Percentiles rank a stretch among this genome's conserved stretches.
Conservation (phyloP, 2,797 vertebrate species). For the Darevskia mixta region DNA sequence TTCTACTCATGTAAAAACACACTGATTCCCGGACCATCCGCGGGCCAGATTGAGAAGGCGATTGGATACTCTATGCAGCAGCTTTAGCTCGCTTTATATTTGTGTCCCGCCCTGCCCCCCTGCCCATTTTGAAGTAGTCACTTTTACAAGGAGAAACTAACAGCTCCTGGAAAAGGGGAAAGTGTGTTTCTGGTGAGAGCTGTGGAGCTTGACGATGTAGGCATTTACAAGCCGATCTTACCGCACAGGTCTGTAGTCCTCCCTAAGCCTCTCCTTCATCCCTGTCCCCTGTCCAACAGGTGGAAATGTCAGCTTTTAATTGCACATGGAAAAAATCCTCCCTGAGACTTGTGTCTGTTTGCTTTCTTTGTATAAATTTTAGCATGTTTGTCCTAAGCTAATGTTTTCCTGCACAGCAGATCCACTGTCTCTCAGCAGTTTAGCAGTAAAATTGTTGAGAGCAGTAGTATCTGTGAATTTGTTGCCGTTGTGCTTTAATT, state of each 20-base stretch:
- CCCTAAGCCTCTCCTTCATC: neutral
- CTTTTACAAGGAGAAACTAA: slow-evolving; percentile 31
- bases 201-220: slow-evolving; percentile 7
- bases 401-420: neutral
- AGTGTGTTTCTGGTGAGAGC: neutral
- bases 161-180: neutral
- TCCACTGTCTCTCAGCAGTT: neutral
- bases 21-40: no score
- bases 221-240: slow-evolving; percentile 13
- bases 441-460: neutral
- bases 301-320: fast-evolving
- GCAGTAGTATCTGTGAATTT: neutral
- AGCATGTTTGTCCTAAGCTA: neutral
- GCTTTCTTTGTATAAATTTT: neutral
- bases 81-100: neutral
- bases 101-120: neutral
- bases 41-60: no score
- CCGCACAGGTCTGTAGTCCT: neutral
- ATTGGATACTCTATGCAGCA: neutral
- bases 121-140: neutral
- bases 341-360: neutral
- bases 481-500: no score
- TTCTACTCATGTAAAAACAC: no score
- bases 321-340: fast-evolving
- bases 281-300: no score